A percentile compares a stretch with the other conserved stretches of the same genome.
Evolutionary conservation across 2,797 vertebrate genomes (phyloP).

Genomic region (Ctenopoma kingsleyae): DNA sequence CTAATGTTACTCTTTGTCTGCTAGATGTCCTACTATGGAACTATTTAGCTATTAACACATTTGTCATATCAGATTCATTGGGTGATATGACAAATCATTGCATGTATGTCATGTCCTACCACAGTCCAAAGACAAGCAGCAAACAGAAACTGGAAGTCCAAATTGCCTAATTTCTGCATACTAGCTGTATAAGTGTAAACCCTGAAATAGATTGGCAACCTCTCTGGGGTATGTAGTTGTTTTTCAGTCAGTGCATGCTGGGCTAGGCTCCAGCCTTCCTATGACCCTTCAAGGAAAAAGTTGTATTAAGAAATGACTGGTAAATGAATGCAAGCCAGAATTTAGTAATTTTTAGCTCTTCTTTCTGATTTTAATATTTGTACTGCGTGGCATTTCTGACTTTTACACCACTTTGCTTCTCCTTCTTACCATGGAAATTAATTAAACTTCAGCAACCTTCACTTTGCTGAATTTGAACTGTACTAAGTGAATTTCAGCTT

Average conservation of each 20-base stretch:
- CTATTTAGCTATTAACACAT: too few relatives aligned
- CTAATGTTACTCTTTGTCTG: too few relatives aligned
- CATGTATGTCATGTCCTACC: neutral
- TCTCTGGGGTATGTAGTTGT: neutral
- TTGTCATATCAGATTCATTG: too few relatives aligned
- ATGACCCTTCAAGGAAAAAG: neutral
- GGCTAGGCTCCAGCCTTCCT: neutral
- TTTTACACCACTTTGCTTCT: slow-evolving; percentile 36
- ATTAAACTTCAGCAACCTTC: slow-evolving; percentile 42
- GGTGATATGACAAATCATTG: neutral
- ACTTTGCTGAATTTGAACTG: slow-evolving; percentile 36
- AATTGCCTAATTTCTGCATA: slow-evolving; percentile 10
- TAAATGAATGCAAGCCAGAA: neutral
- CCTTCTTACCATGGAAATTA: slow-evolving; percentile 46
- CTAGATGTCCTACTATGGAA: too few relatives aligned
- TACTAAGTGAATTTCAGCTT: slow-evolving; percentile 27
- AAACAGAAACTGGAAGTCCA: neutral
- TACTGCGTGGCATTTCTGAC: slow-evolving; percentile 41
- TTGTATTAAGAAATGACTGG: neutral
- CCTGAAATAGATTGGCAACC: neutral
- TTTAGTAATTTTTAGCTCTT: neutral
- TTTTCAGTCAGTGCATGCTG: neutral
- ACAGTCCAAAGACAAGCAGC: neutral
- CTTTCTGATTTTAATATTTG: slow-evolving; percentile 34
- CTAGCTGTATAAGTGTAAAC: neutral